Evolutionary conservation across 2,888 invertebrate species (phyloP), one percentile per base, ranked within the genome.

Genomic region (Rhamnusium bicolor): DNA sequence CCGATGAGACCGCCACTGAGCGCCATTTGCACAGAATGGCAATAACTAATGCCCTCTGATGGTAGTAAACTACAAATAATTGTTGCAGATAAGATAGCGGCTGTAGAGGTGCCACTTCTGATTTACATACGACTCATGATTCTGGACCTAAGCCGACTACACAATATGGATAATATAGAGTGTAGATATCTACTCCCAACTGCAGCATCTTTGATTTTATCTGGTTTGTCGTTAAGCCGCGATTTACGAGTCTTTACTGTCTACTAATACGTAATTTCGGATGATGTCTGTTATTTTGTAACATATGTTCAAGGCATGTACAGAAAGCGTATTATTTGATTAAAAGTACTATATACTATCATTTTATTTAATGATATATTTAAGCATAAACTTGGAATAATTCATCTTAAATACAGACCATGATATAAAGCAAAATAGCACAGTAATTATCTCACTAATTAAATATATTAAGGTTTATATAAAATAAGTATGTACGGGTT

Each of bases 21-120:
- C 84, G 80, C 85, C 85, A 86, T 86, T 86, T 85, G 84, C 86
- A 85, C 84, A 83, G 85, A 86, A 85, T 85, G 85, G 85, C 84
- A 83, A 78, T 85, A 85, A 86, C 83, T 84, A 84, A 86, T 85
- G 85, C 81, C 80, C 80, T 75, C 81, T 81, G 75, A 72, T 78
- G 80, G 83, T 82, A 84, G 84, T 86, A 86, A 86, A 86, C 84
- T 83, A 85, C 84, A 83, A 86, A 86, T 86, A 86, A 86, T 86
- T 86, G 86, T 86, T 85, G 82, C 70, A 84, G 86, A 87, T 87
- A 87, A 87, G 87, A 86, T 86, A 85, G 85, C 82, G 83, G 82
- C 75, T 32, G 74, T 19, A 46, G 67, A 56, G 67, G 70, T 61
- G 66, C 51, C 60, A 71, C 63, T 47, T 49, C 81, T 86, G 86